Base-by-base conservation (phyloP, 1,140 invertebrate genomes). In the Trichogramma pretiosum region DNA sequence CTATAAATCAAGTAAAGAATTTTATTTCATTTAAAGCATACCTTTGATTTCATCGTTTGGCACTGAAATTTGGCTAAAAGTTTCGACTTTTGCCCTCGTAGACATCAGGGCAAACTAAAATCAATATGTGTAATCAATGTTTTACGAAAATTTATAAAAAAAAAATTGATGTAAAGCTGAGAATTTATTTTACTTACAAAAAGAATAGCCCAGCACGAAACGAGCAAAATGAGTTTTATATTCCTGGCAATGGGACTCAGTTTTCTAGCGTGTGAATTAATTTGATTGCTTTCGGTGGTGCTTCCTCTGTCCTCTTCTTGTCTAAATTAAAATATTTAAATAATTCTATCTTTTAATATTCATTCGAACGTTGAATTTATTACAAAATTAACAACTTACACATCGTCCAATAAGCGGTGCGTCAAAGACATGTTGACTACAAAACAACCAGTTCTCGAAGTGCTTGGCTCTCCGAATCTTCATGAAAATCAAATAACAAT, bases 41-140 rank as follows among this genome's bases (percentile, higher is more conserved):
- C 68, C 63, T 55, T 42, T 54, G 13, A 54, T 53, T 54, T 61
- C 22, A 24, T 58, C 52, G 23, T 38, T 54, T 13, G 76, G 72
- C 36, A 86, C 66, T 17, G 77, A 79, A 5, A 84, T 70, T 53
- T 80, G 80, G 56, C 77, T 78, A 35, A 73, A 64, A 7, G 72
- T 61, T 34, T 74, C 67, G n/a, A 77, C 68, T 56, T 75, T 81
- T 52, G 83, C 82, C 46, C 74, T 77, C 54, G 80, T 82, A 32
- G 73, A 69, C 67, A 84, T 77, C 39, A 85, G 71, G n/a, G 79
- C 72, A n/a, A 74, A 56, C 46, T 83, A 77, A 82, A 37, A 53
- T 24, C 46, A 39, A 26, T 26, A 47, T 16, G n/a, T n/a, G n/a
- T n/a, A n/a, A n/a, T n/a, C n/a, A n/a, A n/a, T n/a, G n/a, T n/a